Evolutionary conservation across 2,888 invertebrate genomes (phyloP).

Genomic region (Antitype chi): DNA sequence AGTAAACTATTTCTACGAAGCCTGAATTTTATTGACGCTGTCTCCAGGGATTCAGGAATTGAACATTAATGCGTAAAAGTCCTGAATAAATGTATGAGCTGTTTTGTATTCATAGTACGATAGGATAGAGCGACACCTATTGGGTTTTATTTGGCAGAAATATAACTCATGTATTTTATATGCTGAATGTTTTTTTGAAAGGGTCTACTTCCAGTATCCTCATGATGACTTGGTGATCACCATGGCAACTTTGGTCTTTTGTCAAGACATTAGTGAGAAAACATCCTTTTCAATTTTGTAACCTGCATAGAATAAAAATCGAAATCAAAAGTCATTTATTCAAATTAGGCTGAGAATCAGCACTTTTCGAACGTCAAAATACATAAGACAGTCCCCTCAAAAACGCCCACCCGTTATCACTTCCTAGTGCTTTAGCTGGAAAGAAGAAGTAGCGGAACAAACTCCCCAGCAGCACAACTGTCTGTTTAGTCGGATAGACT

Average conservation of each 20-base stretch:
- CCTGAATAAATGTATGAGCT: constrained; percentile 48
- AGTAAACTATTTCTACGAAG: constrained; percentile 7
- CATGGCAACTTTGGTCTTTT: background rate
- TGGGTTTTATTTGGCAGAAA: constrained; percentile 9
- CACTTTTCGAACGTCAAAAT: too few relatives aligned
- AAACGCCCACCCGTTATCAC: too few relatives aligned
- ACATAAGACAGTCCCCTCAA: too few relatives aligned
- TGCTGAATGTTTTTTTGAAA: background rate
- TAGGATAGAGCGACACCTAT: constrained; percentile 15
- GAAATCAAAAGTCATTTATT: too few relatives aligned
- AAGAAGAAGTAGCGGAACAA: too few relatives aligned
- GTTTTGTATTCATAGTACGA: constrained; percentile 35
- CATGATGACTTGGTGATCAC: background rate
- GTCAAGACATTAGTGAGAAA: background rate
- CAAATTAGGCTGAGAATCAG: too few relatives aligned
- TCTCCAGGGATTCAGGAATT: constrained; percentile 44
- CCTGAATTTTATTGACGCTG: constrained; percentile 21
- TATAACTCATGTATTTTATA: background rate
- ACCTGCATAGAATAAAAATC: too few relatives aligned
- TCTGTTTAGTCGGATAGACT: too few relatives aligned
- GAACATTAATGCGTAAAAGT: constrained; percentile 34
- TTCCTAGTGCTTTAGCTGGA: too few relatives aligned
- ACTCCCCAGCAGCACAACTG: too few relatives aligned
- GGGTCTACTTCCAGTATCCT: background rate
- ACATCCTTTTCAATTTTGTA: too few relatives aligned